These are phyloP conservation scores for Globia sparganii DNA, from an alignment of 2,888 invertebrate species.

Conservation along the genomic window DNA sequence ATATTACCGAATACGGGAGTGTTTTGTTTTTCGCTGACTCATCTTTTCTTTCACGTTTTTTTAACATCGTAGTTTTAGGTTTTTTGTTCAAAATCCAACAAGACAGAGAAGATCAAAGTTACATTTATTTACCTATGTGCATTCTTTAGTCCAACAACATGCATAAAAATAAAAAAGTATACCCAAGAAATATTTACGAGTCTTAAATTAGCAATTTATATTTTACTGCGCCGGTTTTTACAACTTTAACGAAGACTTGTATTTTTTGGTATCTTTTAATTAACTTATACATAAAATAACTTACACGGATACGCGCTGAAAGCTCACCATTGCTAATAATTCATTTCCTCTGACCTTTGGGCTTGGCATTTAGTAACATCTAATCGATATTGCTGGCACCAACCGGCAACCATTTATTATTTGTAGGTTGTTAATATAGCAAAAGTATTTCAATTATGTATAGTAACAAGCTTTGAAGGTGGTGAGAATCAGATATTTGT, in stretches of 20 bases:
- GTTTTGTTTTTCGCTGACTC: not conserved
- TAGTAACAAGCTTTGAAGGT: slow-evolving; percentile 35
- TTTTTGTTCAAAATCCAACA: not conserved
- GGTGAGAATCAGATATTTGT: slow-evolving; percentile 17
- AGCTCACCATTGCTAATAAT: slow-evolving; percentile 44
- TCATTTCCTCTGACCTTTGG: slow-evolving; percentile 68
- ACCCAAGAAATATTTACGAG: slow-evolving; percentile 7
- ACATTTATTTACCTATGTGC: not conserved
- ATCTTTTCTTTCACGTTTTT: not conserved
- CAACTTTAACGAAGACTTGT: not conserved
- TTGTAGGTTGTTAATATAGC: slow-evolving; percentile 30
- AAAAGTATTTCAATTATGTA: slow-evolving; percentile 43
- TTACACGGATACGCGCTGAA: slow-evolving; percentile 14
- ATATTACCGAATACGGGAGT: not conserved
- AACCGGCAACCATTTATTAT: slow-evolving; percentile 27
- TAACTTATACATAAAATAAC: not conserved
- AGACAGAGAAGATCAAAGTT: not conserved
- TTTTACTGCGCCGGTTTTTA: slow-evolving; percentile 21
- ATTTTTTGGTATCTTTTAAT: slow-evolving; percentile 3
- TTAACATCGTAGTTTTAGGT: not conserved
- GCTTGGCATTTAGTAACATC: slow-evolving; percentile 71
- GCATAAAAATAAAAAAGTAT: not conserved
- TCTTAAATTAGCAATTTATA: slow-evolving; percentile 11
- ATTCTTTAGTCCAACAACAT: not conserved
- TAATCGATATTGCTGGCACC: slow-evolving; percentile 52